Base-by-base conservation (phyloP, 2,113 vertebrate species). In the Trematomus loennbergii region DNA sequence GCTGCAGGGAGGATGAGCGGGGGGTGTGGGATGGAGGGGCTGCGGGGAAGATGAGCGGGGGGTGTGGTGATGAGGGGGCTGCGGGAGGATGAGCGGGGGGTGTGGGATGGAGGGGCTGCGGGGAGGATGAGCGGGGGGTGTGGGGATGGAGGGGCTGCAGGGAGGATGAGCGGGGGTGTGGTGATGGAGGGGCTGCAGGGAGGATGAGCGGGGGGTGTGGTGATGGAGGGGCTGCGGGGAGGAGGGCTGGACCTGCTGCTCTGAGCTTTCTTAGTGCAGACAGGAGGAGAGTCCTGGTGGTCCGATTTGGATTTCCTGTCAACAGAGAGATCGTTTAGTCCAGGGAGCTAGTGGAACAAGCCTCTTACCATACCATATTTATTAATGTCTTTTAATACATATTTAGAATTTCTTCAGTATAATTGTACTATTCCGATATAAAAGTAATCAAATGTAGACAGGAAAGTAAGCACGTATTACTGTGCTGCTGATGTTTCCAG, bases 241-340 rank as follows among this genome's bases (percentile, higher is more conserved):
- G 66, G 50, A 83, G 66, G 68, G 67, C 66, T 55, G 75, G 82
- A 60, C 57, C 73, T 69, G 76, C 33, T 69, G 60, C 59, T 64
- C 12, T 7, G 43, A n/a, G 61, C 49, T 60, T 49, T 61, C 10
- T 45, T 70, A 10, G 17, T 5, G 36, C 4, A 3, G 16, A 12
- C 15, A 45, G 67, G 53, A 18, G 50, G 36, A 15, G 43, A 74
- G 10, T 74, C 75, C 57, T 16, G 49, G 17, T 18, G 45, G 60
- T 81, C 65, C 15, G 81, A 78, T 43, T 74, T 10, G 20, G 60
- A 20, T n/a, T 57, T 50, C 36, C 92, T 95, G 81, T 74, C 4
- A 75, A 25, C 12, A 72, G 9, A 79, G 3, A 33, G 7, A 78
- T 6, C 33, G 29, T 48, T 4, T 22, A 72, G 20, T 43, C 7